phyloP scores from a whole-genome alignment of 1,140 invertebrate genomes.

The Trachymyrmex septentrionalis region DNA sequence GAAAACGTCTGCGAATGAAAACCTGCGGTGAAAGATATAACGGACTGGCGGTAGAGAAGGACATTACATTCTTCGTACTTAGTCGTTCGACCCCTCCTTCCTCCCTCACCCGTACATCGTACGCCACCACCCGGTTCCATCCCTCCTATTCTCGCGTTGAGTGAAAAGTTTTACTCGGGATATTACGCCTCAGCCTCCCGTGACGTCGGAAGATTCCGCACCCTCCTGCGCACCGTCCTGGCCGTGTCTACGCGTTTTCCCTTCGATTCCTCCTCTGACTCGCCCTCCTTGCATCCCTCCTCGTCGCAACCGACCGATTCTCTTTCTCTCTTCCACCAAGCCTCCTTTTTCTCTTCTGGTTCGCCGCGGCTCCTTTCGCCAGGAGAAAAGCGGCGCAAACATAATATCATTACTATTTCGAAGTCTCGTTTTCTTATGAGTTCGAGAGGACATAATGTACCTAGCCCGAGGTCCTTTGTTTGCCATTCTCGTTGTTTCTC shows the following conservation, averaged over 20 bases:
- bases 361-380: conserved; percentile 14
- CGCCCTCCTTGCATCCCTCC: conserved; percentile 23
- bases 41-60: conserved; percentile 69
- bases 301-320: conserved; percentile 2
- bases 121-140: conserved; percentile 47
- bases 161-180: conserved; percentile 86
- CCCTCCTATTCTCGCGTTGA: conserved; percentile 83
- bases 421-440: conserved; percentile 85
- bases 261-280: conserved; percentile 37
- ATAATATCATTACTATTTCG: conserved; percentile 86
- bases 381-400: conserved; percentile 75
- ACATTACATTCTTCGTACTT: conserved; percentile 82
- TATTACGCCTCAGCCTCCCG: conserved; percentile 83
- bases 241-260: conserved; percentile 50
- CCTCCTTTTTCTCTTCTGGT: conserved; percentile 10
- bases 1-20: conserved; percentile 78
- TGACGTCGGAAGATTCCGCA: conserved; percentile 70
- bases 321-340: conserved; percentile 29
- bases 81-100: conserved; percentile 64
- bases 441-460: conserved; percentile 83
- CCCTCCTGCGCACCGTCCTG: conserved; percentile 67
- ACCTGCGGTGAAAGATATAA: conserved; percentile 78
- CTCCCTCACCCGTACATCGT: conserved; percentile 66
- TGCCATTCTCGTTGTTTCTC: conserved; percentile 83
- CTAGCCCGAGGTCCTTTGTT: conserved; percentile 80